A percentile compares a stretch with the other conserved stretches of the same genome.
Conservation (phyloP, 2,113 vertebrate genomes). For the Hydrochoerus hydrochaeris region DNA sequence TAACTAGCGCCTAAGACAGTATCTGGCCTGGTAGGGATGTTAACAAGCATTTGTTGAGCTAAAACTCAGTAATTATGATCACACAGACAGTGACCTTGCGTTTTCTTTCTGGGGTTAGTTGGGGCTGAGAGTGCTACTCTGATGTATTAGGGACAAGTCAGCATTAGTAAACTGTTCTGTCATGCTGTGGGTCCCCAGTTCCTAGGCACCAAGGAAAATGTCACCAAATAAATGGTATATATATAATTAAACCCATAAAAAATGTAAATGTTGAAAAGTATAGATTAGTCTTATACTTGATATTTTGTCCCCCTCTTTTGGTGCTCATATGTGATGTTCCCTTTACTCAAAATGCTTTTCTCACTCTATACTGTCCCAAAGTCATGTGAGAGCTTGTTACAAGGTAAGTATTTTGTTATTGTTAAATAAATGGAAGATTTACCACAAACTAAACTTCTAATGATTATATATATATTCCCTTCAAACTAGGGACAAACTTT, state of each 20-base stretch:
- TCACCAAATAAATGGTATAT: neutral
- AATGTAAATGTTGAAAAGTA: constrained; percentile 31
- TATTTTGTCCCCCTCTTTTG: neutral
- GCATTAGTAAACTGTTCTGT: neutral
- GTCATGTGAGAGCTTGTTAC: neutral
- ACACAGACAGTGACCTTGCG: neutral
- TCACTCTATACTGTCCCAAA: neutral
- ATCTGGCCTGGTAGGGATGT: neutral
- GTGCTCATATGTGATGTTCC: neutral
- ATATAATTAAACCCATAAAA: constrained; percentile 35
- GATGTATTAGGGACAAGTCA: neutral
- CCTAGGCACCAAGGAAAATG: neutral
- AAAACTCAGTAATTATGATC: neutral
- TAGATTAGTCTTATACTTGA: neutral
- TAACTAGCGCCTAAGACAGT: neutral
- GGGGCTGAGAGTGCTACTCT: neutral
- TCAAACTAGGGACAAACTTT: constrained; percentile 17
- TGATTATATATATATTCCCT: neutral
- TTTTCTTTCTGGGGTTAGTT: neutral
- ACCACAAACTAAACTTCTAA: neutral
- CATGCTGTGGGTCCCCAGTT: neutral
- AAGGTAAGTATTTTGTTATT: constrained; percentile 18
- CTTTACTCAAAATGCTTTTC: neutral
- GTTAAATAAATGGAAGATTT: constrained; percentile 51
- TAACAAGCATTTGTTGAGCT: neutral